Conservation (phyloP, 2,113 vertebrate species). For the Thryonomys swinderianus region DNA sequence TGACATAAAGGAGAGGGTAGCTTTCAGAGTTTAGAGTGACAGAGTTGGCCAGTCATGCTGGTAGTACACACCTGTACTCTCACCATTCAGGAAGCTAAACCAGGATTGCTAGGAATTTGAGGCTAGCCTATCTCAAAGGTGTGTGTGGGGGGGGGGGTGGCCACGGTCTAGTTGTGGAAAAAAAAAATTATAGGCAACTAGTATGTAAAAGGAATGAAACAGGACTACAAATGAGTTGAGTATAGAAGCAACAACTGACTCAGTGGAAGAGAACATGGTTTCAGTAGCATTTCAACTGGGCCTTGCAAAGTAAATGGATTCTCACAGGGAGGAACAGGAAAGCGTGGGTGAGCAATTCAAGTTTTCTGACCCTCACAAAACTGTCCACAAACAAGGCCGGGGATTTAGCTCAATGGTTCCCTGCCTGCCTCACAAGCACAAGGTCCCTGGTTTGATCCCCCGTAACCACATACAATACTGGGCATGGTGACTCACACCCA, state of each 20-base stretch:
- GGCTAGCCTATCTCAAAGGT: background rate
- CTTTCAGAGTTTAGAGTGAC: background rate
- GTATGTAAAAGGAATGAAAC: constrained; percentile 44
- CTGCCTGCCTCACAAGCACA: too few species aligned
- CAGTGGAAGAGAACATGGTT: constrained; percentile 1
- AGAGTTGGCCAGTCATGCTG: background rate
- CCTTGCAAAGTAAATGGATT: constrained; percentile 45
- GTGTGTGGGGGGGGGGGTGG: background rate
- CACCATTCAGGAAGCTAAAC: background rate
- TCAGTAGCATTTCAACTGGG: background rate
- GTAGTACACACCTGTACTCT: background rate
- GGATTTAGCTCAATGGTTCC: too few species aligned
- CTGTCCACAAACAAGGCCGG: too few species aligned
- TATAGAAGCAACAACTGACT: constrained; percentile 34
- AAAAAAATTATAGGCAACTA: constrained; percentile 19
- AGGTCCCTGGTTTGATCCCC: too few species aligned
- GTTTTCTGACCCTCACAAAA: background rate
- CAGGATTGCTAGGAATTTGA: background rate
- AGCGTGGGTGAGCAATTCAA: constrained; percentile 25
- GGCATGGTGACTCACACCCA: too few species aligned
- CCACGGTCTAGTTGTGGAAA: background rate
- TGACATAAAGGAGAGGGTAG: background rate
- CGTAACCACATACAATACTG: too few species aligned
- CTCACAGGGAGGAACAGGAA: constrained; percentile 17
- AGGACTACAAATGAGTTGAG: background rate